Base-by-base conservation (phyloP, 1,140 invertebrate genomes). In the Lamellibrachia luymesi region DNA sequence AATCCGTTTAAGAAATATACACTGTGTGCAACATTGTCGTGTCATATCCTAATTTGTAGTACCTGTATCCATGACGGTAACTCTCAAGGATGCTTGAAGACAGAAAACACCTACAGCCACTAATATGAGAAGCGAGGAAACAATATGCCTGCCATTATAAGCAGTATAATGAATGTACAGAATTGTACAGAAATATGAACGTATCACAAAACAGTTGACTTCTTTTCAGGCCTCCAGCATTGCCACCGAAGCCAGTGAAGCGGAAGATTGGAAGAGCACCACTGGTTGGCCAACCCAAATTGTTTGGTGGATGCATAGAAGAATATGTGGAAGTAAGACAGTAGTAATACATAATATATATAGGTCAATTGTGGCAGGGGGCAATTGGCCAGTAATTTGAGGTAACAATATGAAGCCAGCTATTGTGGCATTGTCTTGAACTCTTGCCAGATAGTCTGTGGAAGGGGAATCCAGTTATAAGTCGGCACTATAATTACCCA, bases 281-380 rank as follows among this genome's bases (percentile, higher is more conserved):
- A 95, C 97, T 97, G 95, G 98, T 97, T 92, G 98, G 98, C 0
- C 98, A 98, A 94, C 98, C 98, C 4, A 98, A 98, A 95, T 96
- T 99, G 91, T 99, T 99, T 96, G 98, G 98, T n/a, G 98, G 98
- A 50, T 98, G 98, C 93, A 96, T 99, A 27, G 98, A 99, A 95
- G 98, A 99, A 95, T 99, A 98, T 96, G 96, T 99, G 94, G 98
- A 97, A 94, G 96, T 96, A 94, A 95, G 94, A 93, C 90, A 6
- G 90, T 91, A 91, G 90, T 13, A 38, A 38, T 38, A 38, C 38
- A 38, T 38, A 38, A 38, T 38, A 38, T 38, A 38, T 38, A 38
- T 38, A 38, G 38, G 38, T 38, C 38, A 38, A 38, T 38, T 38
- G 38, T 38, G 38, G 38, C 38, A 38, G 38, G 38, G 38, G 38